Evolutionary conservation across 2,113 vertebrate genomes (phyloP).

Genomic region (Garra rufa): DNA sequence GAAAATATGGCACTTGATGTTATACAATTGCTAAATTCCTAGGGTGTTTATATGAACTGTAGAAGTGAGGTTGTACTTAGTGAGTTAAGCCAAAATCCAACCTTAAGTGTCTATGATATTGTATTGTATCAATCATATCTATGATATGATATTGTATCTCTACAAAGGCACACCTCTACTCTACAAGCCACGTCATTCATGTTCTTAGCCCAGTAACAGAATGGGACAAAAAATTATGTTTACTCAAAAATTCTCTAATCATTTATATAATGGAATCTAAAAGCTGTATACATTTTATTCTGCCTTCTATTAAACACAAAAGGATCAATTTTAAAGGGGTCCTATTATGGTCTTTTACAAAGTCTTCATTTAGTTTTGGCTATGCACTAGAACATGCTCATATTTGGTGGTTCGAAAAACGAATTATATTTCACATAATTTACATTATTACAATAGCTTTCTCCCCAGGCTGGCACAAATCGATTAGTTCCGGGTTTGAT

Average conservation of each 20-base stretch:
- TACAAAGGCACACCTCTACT: not conserved
- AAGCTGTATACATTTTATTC: not conserved
- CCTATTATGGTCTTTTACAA: no score
- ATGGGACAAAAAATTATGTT: not conserved
- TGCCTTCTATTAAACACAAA: not conserved
- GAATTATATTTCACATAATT: no score
- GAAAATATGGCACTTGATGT: not conserved
- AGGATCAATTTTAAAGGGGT: not conserved
- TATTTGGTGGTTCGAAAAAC: no score
- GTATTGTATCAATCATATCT: no score
- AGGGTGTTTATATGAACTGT: not conserved
- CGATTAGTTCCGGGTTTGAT: no score
- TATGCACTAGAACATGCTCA: no score
- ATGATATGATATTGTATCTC: not conserved
- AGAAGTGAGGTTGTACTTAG: no score
- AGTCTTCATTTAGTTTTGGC: no score
- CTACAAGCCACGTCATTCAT: not conserved
- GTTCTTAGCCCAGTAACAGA: not conserved
- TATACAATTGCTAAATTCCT: not conserved
- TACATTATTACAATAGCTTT: no score
- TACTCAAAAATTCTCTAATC: not conserved
- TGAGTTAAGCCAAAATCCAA: not conserved
- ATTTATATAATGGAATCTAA: not conserved
- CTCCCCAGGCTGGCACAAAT: no score
- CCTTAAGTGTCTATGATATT: not conserved